Evolutionary conservation across 2,113 vertebrate species (phyloP).

Genomic region (Rousettus leschenaultii): DNA sequence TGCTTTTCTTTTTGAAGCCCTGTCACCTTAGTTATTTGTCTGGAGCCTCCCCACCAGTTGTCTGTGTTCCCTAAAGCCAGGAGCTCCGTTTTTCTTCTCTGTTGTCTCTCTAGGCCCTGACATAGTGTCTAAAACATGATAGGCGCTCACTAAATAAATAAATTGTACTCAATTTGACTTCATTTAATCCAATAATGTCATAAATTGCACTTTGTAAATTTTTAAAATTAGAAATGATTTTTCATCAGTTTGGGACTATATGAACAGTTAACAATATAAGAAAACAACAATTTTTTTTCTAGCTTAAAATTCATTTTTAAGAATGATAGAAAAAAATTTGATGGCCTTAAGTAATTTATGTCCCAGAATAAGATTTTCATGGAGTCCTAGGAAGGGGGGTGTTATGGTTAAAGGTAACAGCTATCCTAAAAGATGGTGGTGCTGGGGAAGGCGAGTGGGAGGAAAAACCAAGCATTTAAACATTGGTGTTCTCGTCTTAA

Average conservation of each 20-base stretch:
- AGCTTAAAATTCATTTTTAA: conserved; percentile 35
- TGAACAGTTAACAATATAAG: background rate
- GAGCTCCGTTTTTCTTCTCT: background rate
- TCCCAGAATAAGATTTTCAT: background rate
- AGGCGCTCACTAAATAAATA: background rate
- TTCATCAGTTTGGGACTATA: background rate
- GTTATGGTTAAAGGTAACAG: background rate
- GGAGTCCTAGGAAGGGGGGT: background rate
- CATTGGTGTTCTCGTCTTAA: background rate
- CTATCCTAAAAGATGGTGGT: background rate
- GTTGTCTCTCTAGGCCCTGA: background rate
- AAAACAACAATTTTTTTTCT: background rate
- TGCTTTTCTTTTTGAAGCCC: background rate
- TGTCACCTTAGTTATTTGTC: too few species aligned
- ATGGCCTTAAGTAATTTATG: background rate
- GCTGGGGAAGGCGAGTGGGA: accelerated
- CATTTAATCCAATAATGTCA: background rate
- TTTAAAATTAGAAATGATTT: conserved; percentile 22
- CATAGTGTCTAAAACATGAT: background rate
- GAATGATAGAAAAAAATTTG: background rate
- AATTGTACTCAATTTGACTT: background rate
- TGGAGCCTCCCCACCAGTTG: background rate
- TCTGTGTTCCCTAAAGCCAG: background rate
- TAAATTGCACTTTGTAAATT: background rate
- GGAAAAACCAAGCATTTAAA: background rate